Conservation (phyloP, 1,140 invertebrate species). For the Oryctes rhinoceros region DNA sequence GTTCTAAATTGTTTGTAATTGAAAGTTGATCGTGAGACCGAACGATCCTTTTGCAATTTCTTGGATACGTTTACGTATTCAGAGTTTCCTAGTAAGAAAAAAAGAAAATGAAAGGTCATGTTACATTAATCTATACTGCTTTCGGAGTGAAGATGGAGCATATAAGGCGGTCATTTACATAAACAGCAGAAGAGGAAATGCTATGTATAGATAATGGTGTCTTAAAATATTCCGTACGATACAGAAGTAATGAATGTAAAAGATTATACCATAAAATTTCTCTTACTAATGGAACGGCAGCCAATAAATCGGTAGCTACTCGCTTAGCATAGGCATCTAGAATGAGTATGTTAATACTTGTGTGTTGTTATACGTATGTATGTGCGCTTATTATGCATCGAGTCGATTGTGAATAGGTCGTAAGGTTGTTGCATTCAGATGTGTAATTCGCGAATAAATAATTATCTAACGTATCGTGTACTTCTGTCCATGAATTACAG, state of each 20-base stretch:
- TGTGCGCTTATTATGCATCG: not conserved
- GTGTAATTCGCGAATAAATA: not conserved
- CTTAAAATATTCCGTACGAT: not conserved
- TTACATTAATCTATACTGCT: too few relatives aligned
- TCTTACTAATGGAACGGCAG: constrained; percentile 13
- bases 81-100: too few relatives aligned
- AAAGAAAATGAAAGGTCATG: too few relatives aligned
- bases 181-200: not conserved
- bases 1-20: too few relatives aligned
- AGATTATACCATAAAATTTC: not conserved
- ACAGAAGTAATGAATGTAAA: not conserved
- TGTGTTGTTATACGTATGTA: not conserved
- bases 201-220: not conserved
- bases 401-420: constrained; percentile 16
- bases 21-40: too few relatives aligned
- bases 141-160: not conserved
- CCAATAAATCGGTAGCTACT: not conserved
- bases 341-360: not conserved
- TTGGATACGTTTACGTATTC: too few relatives aligned
- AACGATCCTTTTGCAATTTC: too few relatives aligned
- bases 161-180: not conserved
- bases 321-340: not conserved
- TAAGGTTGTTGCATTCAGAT: not conserved
- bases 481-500: not conserved
- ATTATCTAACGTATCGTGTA: not conserved